These are phyloP conservation scores for Crenuchus spilurus DNA, from an alignment of 2,797 vertebrate genomes.

Conservation along the genomic window DNA sequence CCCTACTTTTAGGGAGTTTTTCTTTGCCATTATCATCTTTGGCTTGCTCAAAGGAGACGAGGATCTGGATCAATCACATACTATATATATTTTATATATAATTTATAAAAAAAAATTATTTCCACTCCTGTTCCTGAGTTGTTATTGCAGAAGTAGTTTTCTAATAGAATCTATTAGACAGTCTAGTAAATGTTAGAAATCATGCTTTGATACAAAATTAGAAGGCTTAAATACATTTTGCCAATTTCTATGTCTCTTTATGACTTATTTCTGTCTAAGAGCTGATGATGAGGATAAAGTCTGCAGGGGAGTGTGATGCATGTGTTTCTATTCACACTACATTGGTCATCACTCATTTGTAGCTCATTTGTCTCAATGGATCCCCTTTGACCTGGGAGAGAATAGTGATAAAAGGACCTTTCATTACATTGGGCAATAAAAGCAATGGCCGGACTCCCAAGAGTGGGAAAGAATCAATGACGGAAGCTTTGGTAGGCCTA, in stretches of 20 bases:
- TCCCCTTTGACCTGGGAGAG: slow-evolving; percentile 78
- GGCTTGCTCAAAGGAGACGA: no score
- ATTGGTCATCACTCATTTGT: slow-evolving; percentile 69
- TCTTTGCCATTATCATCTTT: no score
- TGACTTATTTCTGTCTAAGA: slow-evolving; percentile 1
- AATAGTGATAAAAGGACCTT: slow-evolving; percentile 82
- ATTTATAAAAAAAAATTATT: no score
- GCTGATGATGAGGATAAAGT: not conserved
- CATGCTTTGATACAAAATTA: no score
- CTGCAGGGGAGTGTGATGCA: slow-evolving; percentile 38
- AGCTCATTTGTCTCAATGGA: slow-evolving; percentile 77
- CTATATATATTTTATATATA: no score
- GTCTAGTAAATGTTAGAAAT: no score
- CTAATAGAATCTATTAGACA: no score
- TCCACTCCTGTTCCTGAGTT: no score
- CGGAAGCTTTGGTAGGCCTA: slow-evolving; percentile 44
- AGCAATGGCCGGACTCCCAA: slow-evolving; percentile 75
- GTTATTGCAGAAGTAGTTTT: no score
- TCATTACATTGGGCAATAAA: slow-evolving; percentile 78
- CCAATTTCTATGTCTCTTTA: not conserved
- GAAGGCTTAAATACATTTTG: not conserved
- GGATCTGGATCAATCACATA: no score
- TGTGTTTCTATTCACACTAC: slow-evolving; percentile 59
- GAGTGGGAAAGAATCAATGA: slow-evolving; percentile 73
- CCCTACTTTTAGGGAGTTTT: no score